Base-by-base conservation (phyloP, 2,888 invertebrate species). In the Erpobdella octoculata region DNA sequence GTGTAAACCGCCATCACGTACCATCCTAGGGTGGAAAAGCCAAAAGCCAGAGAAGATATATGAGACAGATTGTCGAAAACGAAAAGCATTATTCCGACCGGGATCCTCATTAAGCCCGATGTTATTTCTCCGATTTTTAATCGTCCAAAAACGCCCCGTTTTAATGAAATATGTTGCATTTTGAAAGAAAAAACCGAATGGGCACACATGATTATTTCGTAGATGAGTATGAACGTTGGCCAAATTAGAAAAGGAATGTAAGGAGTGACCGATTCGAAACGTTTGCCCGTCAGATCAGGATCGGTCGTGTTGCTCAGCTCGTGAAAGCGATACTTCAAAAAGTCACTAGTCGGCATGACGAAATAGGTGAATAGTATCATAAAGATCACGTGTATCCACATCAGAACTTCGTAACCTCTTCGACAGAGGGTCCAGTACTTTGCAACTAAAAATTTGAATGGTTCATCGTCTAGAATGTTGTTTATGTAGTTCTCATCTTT, bases 21-120 rank as follows among this genome's bases (percentile, higher is more conserved):
- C 81, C 81, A 81, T 0, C 74, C 73, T n/a, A 81, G 70, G 12
- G 78, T 77, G 28, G 79, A 64, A 0, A 72, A 35, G 1, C 78
- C 72, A 70, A 78, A 81, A 18, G 76, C n/a, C 5, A 79, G 28
- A 2, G 71, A 64, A 1, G 73, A 73, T 12, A 71, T 66, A 33
- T 64, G 71, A 35, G 73, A 71, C 15, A 73, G 67, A 37, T 73
- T 71, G 46, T 66, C 59, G 48, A 73, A 73, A 46, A 62, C 25
- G 38, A 73, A 66, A 4, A 71, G 33, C 25, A 73, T 28, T 21
- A 71, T 25, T 15, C 73, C 73, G 9, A 73, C 58, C 2, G 73
- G 73, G 46, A 73, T 31, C 25, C 33, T 41, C 66, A 73, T 61
- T 6, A 73, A 36, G 1, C 73, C 73, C 2, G 73, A 71, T 21